Evolutionary conservation across 2,888 invertebrate genomes (phyloP), one percentile per base, ranked within the genome.

Genomic region (Harpalus rufipes): DNA sequence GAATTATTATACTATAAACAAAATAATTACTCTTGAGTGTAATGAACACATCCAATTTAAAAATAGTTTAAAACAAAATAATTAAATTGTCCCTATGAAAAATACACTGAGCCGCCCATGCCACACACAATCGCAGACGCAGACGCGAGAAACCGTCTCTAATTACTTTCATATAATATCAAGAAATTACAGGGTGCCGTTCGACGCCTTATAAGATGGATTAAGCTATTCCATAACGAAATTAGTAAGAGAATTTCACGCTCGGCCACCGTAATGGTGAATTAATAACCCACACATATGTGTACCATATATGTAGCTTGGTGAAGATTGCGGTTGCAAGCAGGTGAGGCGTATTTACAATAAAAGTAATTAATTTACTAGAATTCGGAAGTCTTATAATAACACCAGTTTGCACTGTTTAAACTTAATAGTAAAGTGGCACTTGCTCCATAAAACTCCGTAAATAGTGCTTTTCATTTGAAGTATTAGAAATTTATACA

Each of bases 161-260:
- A 81, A 81, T 81, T 81, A 81, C 81, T 56, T 81, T 81, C 56
- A 68, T 81, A 81, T 81, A 72, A 68, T 68, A 68, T 56, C 58
- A 81, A 81, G 81, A 81, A 81, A 81, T 81, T 81, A 81, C 72
- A 81, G 81, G 81, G 81, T 81, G 68, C 39, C 21, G 58, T 39
- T 51, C 72, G 68, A 68, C 81, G 78, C 81, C 61, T 65, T 81
- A 63, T 56, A 81, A 81, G 81, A 81, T 81, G 72, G 58, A 81
- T 81, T 81, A 81, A 81, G 68, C 81, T 81, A 81, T 81, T 68
- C 59, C 72, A 32, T 51, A 81, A 81, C 58, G 81, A 81, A 81
- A 81, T 81, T 81, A 81, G 81, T 81, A 81, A n/a, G 51, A 58
- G 68, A 58, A 81, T 81, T 81, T 68, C 59, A 81, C 81, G 81